Evolutionary conservation across 2,888 invertebrate species (phyloP).

Genomic region (Andrena marginata): DNA sequence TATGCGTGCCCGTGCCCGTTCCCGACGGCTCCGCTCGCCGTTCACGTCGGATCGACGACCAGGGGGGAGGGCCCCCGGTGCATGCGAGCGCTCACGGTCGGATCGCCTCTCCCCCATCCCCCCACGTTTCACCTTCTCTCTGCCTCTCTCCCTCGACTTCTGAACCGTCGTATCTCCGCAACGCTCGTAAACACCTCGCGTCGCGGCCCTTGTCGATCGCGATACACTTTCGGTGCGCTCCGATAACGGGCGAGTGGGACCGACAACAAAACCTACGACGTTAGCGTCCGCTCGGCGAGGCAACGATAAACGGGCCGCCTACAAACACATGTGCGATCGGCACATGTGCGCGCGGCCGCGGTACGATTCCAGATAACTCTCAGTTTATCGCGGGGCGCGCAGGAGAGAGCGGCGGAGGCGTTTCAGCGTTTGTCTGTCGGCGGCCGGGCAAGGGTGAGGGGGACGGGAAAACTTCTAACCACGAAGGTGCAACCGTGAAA

Average conservation of each 20-base stretch:
- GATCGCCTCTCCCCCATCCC: slow-evolving; percentile 17
- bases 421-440: background rate
- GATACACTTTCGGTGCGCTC: slow-evolving; percentile 56
- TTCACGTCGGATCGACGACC: slow-evolving; percentile 39
- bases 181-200: slow-evolving; percentile 49
- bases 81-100: slow-evolving; percentile 45
- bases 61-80: slow-evolving; percentile 33
- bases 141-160: slow-evolving; percentile 32
- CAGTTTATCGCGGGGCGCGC: background rate
- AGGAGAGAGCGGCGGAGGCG: background rate
- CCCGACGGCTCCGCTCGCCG: slow-evolving; percentile 3
- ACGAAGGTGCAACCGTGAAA: slow-evolving; percentile 5
- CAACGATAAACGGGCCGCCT: slow-evolving; percentile 1
- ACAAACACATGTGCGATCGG: slow-evolving; percentile 10
- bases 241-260: background rate
- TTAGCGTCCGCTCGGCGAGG: background rate
- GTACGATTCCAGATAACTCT: slow-evolving; percentile 5
- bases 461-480: background rate
- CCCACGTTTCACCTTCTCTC: background rate
- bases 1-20: slow-evolving; percentile 45
- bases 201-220: slow-evolving; percentile 32
- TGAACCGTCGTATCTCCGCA: slow-evolving; percentile 44
- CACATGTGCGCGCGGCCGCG: background rate
- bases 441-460: background rate
- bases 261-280: slow-evolving; percentile 24